These are phyloP conservation scores for Engystomops pustulosus DNA, from an alignment of 2,113 vertebrate genomes.

Conservation along the genomic window DNA sequence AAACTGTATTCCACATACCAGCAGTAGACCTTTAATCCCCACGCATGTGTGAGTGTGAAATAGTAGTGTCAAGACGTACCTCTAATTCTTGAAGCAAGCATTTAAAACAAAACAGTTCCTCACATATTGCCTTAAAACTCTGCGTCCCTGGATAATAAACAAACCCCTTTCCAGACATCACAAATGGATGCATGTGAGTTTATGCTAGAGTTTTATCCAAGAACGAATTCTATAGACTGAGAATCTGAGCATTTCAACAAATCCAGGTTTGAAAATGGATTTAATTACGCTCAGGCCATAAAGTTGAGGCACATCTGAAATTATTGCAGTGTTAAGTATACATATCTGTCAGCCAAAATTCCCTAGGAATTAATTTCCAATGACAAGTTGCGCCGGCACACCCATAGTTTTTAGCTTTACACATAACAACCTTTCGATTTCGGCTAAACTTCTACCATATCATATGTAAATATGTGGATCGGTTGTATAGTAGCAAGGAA, in stretches of 20 bases:
- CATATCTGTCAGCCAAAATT: slow-evolving; percentile 44
- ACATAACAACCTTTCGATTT: slow-evolving; percentile 12
- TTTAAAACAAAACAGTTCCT: slow-evolving; percentile 55
- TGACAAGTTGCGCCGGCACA: slow-evolving; percentile 37
- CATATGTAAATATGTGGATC: not conserved
- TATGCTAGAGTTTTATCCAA: slow-evolving; percentile 13
- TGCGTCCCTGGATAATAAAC: slow-evolving; percentile 43
- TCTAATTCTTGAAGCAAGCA: slow-evolving; percentile 51
- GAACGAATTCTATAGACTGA: slow-evolving; percentile 32
- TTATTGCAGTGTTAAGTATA: slow-evolving; percentile 43
- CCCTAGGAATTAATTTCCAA: slow-evolving; percentile 40
- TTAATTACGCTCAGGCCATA: slow-evolving; percentile 41
- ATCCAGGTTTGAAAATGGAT: slow-evolving; percentile 48
- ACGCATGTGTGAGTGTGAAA: slow-evolving; percentile 66
- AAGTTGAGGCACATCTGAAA: slow-evolving; percentile 50
- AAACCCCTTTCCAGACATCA: slow-evolving; percentile 28
- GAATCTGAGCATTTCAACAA: slow-evolving; percentile 41
- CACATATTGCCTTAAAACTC: slow-evolving; percentile 27
- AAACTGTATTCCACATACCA: slow-evolving; percentile 68
- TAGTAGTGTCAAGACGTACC: slow-evolving; percentile 45
- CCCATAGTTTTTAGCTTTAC: slow-evolving; percentile 33
- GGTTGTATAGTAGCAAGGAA: slow-evolving; percentile 13
- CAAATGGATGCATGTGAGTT: slow-evolving; percentile 17
- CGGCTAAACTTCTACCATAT: slow-evolving; percentile 2
- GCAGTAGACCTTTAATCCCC: slow-evolving; percentile 68